phyloP scores from a whole-genome alignment of 1,140 invertebrate genomes.

The Pogonomyrmex barbatus region DNA sequence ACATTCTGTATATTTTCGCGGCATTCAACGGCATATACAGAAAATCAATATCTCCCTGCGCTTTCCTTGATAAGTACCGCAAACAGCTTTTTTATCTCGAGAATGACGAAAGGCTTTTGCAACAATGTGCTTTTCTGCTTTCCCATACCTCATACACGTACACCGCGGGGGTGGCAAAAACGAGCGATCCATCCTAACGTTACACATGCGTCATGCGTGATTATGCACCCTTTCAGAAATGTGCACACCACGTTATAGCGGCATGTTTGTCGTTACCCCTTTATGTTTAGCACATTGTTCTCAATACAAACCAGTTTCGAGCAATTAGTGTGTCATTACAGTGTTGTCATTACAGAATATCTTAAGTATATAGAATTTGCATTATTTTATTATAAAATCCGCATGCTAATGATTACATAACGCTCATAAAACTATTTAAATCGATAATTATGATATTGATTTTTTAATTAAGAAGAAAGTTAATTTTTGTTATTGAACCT shows the following conservation, averaged over 20 bases:
- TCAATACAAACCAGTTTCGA: conserved; percentile 8
- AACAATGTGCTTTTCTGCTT: conserved; percentile 35
- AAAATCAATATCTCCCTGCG: conserved; percentile 46
- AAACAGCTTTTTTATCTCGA: conserved; percentile 45
- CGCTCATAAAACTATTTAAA: not conserved
- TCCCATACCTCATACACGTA: not conserved
- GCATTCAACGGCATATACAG: not conserved
- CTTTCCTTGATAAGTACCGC: conserved; percentile 33
- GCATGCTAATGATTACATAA: not conserved
- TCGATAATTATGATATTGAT: not conserved
- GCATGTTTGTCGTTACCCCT: conserved; percentile 9
- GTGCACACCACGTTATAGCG: conserved; percentile 1
- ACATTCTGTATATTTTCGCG: not conserved
- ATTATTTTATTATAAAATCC: conserved; percentile 25
- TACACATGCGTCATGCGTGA: conserved; percentile 41
- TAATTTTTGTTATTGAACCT: not conserved
- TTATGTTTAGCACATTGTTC: conserved; percentile 39
- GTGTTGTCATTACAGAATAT: not conserved
- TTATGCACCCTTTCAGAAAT: conserved; percentile 52
- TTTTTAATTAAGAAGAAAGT: not conserved
- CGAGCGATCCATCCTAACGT: conserved; percentile 22
- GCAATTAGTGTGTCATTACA: conserved; percentile 18
- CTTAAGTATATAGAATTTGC: not conserved
- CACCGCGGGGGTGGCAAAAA: conserved; percentile 34
- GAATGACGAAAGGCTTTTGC: conserved; percentile 44